Evolutionary conservation across 2,797 vertebrate species (phyloP).

Genomic region (Bradypus variegatus): DNA sequence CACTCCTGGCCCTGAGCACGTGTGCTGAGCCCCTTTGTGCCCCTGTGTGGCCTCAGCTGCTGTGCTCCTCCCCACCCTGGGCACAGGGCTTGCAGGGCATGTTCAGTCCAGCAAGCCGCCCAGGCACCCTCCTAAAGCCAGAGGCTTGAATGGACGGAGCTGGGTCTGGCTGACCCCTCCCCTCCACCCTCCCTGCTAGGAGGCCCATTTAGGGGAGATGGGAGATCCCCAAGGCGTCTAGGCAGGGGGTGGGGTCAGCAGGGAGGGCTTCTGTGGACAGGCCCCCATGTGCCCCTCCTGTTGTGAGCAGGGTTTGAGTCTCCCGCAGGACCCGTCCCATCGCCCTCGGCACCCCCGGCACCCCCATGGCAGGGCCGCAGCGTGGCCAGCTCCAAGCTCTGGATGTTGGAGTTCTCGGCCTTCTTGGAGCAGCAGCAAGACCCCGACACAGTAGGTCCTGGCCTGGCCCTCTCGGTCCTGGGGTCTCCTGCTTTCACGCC

Average conservation of each 20-base stretch:
- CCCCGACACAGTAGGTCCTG: constrained; percentile 83
- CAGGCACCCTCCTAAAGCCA: fast-evolving
- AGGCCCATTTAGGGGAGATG: not conserved
- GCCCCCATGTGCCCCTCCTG: constrained; percentile 20
- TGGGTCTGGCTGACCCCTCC: not conserved
- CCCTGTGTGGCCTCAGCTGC: too few relatives aligned
- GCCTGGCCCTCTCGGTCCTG: not conserved
- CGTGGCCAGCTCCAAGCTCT: constrained; percentile 90
- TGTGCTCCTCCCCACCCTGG: not conserved
- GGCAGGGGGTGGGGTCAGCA: not conserved
- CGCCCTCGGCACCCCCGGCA: constrained; percentile 81
- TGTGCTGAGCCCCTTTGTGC: not conserved
- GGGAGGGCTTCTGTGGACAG: not conserved
- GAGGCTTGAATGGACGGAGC: not conserved
- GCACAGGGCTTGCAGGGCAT: too few relatives aligned
- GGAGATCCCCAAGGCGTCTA: not conserved
- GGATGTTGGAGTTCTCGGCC: constrained; percentile 94
- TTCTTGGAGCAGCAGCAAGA: constrained; percentile 93
- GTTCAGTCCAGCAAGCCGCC: not conserved
- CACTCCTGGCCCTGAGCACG: fast-evolving
- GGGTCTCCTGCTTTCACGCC: not conserved
- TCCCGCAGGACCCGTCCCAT: constrained; percentile 74
- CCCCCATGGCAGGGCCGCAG: constrained; percentile 91
- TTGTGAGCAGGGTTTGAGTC: constrained; percentile 84
- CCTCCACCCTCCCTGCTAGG: not conserved